phyloP scores from a whole-genome alignment of 1,140 invertebrate species.

The Leptoteleia sp. region DNA sequence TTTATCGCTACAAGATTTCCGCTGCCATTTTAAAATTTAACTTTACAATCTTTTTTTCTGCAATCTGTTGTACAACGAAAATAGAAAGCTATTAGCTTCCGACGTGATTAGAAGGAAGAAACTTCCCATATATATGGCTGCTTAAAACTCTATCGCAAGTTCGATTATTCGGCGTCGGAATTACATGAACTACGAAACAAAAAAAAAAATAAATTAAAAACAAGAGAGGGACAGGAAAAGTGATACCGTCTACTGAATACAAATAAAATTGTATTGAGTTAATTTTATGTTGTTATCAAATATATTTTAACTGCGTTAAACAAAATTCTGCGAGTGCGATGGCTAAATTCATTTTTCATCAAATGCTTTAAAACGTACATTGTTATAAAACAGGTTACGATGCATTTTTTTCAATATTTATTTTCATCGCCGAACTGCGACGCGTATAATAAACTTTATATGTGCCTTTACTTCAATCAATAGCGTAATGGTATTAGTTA shows the following conservation, averaged over 20 bases:
- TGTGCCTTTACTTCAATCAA: conserved; percentile 37
- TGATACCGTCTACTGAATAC: conserved; percentile 26
- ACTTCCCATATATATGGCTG: conserved; percentile 65
- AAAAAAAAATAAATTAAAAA: conserved; percentile 30
- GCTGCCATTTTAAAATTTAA: conserved; percentile 22
- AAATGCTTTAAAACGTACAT: conserved; percentile 34
- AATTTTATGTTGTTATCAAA: too few relatives aligned
- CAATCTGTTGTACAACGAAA: conserved; percentile 56
- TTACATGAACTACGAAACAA: conserved; percentile 50
- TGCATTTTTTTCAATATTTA: conserved; percentile 42
- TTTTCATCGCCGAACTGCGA: conserved; percentile 37
- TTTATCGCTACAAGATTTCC: not conserved
- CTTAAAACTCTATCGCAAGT: conserved; percentile 63
- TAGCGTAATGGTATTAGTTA: conserved; percentile 53
- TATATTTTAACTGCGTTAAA: conserved; percentile 29
- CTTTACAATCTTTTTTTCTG: conserved; percentile 3
- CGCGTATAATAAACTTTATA: conserved; percentile 45
- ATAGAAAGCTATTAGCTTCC: conserved; percentile 60
- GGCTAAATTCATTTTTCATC: conserved; percentile 37
- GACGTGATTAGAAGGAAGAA: conserved; percentile 59
- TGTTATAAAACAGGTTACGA: conserved; percentile 53
- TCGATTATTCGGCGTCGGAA: conserved; percentile 63
- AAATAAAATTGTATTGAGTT: too few relatives aligned
- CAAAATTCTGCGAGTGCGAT: conserved; percentile 11
- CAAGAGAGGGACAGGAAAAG: conserved; percentile 7